These are phyloP conservation scores for Zonitis immaculata DNA, from an alignment of 2,888 invertebrate genomes.

Conservation along the genomic window DNA sequence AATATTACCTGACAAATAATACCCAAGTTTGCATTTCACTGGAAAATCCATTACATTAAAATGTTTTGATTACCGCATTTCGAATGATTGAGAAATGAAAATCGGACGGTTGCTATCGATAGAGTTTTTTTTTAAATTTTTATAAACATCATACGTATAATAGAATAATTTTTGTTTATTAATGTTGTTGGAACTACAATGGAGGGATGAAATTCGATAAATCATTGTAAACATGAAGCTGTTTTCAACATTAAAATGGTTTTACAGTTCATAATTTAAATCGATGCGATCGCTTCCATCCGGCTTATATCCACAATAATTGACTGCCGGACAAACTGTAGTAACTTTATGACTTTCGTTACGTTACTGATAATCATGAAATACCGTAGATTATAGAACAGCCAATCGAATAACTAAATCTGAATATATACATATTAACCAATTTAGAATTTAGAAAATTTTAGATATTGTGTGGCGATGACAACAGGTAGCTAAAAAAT, in stretches of 20 bases:
- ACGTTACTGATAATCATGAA: too few relatives aligned
- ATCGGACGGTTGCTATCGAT: too few relatives aligned
- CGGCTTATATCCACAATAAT: conserved; percentile 15
- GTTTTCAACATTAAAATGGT: conserved; percentile 21
- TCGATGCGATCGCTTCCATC: conserved; percentile 21
- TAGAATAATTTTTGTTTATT: too few relatives aligned
- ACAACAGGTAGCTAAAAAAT: background rate
- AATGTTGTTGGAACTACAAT: too few relatives aligned
- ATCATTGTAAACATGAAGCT: conserved; percentile 21
- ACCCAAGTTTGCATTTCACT: background rate
- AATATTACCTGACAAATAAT: conserved; percentile 13
- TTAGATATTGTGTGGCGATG: background rate
- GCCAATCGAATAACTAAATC: too few relatives aligned
- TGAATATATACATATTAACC: too few relatives aligned
- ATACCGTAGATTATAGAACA: too few relatives aligned
- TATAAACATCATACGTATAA: too few relatives aligned
- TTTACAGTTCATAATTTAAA: conserved; percentile 23
- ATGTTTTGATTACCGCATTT: conserved; percentile 36
- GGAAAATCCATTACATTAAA: conserved; percentile 24
- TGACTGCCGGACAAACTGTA: conserved; percentile 17
- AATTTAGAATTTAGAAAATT: too few relatives aligned
- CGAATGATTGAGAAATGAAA: conserved; percentile 31
- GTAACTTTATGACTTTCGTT: conserved; percentile 1
- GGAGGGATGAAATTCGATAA: conserved; percentile 14
- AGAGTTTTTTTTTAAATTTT: too few relatives aligned